Base-by-base conservation (phyloP, 2,888 invertebrate genomes). In the Hypselothyrea guttata region DNA sequence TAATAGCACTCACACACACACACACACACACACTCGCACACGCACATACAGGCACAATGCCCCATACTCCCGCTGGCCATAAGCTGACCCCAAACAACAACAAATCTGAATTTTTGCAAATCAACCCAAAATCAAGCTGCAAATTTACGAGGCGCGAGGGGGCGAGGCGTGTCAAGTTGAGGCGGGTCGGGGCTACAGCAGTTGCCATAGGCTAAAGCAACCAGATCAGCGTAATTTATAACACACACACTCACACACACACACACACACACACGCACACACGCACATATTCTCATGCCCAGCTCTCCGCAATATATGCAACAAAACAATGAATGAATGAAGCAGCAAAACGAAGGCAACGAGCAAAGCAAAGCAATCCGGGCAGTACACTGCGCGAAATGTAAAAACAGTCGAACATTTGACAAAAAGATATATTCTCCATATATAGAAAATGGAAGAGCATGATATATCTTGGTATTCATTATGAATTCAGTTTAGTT, bases 211-310 rank as follows among this genome's bases (percentile, higher is more conserved):
- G 44, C 64, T 48, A 64, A 64, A 58, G 62, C 68, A 53, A 58
- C 57, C 54, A 77, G 84, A 78, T 78, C 82, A 59, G 68, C 62
- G 64, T 74, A 69, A 78, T 84, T 84, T 84, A 81, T 84, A 66
- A 59, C 56, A 45, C 44, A 54, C 41, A 47, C 22, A 54, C 16
- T 30, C 18, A 46, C 37, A 48, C 45, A 45, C 31, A 18, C 46
- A 54, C 46, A 46, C 28, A 40, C 40, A 45, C 44, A 54, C 41
- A 47, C 22, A 54, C 16, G 31, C 18, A 46, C 37, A 48, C 45
- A 45, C 31, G 15, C 46, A 54, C 46, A 46, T n/a, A 45, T 22
- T 7, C 37, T 38, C 31, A 48, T n/a, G n/a, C 45, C 37, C 28
- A 40, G 33, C 22, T 5, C 28, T 30, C 40, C 40, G 16, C 40